Evolutionary conservation across 1,140 invertebrate genomes (phyloP).

Genomic region (Drosophila equinoxialis): DNA sequence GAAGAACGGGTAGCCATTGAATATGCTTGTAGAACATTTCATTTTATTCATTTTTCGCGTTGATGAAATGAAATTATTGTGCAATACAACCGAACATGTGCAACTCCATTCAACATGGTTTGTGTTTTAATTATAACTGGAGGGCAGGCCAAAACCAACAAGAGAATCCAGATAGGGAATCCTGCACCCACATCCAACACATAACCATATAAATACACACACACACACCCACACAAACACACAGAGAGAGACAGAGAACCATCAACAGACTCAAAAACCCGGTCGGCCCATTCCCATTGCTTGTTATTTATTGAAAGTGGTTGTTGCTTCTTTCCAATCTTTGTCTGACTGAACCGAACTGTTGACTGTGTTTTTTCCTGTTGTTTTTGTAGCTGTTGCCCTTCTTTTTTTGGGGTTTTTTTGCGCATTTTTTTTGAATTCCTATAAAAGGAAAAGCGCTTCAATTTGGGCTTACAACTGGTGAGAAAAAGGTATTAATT

Average conservation of each 20-base stretch:
- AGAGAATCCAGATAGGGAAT: slow-evolving; percentile 1
- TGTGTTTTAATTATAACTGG: slow-evolving; percentile 68
- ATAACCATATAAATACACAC: not conserved
- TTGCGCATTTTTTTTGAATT: slow-evolving; percentile 51
- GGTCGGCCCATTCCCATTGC: not conserved
- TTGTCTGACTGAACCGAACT: slow-evolving; percentile 21
- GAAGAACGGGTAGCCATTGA: slow-evolving; percentile 25
- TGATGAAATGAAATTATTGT: slow-evolving; percentile 39
- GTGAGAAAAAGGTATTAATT: slow-evolving; percentile 16
- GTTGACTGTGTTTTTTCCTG: not conserved
- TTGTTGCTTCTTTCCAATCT: slow-evolving; percentile 28
- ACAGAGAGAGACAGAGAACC: not conserved
- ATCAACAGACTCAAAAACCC: not conserved
- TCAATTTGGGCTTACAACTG: slow-evolving; percentile 40
- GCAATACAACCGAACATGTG: slow-evolving; percentile 33
- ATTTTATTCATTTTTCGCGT: slow-evolving; percentile 13
- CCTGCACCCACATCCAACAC: slow-evolving; percentile 3
- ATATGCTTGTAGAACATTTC: slow-evolving; percentile 1
- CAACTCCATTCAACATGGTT: slow-evolving; percentile 25
- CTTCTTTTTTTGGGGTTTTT: slow-evolving; percentile 3
- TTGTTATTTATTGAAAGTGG: slow-evolving; percentile 43
- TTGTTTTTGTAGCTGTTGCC: not conserved
- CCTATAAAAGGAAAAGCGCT: not conserved
- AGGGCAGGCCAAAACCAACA: slow-evolving; percentile 36
- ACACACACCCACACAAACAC: no score